Conservation (phyloP, 1,140 invertebrate species). For the Homalodisca vitripennis region DNA sequence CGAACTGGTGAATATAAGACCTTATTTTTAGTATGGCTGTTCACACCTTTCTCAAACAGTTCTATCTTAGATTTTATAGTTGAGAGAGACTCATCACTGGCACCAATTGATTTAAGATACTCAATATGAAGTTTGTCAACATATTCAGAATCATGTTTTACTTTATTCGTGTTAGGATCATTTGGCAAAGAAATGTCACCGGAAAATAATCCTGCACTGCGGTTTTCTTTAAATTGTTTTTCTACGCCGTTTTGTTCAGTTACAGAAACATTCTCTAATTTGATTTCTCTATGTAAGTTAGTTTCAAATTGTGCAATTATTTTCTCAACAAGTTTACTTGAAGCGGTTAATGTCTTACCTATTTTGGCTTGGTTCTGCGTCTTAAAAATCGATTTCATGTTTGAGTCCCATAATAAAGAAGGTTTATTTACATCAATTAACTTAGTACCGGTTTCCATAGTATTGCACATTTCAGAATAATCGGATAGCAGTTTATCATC, state of each 20-base stretch:
- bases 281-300: not conserved
- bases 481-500: too few species aligned
- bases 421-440: too few species aligned
- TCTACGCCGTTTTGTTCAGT: too few species aligned
- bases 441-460: too few species aligned
- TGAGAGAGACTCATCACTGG: not conserved
- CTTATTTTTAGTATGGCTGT: too few species aligned
- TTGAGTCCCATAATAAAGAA: too few species aligned
- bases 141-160: not conserved
- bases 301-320: conserved; percentile 20
- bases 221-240: not conserved
- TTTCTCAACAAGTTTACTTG: not conserved
- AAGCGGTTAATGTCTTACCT: too few species aligned
- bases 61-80: conserved; percentile 1
- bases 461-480: too few species aligned
- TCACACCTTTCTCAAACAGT: conserved; percentile 12
- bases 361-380: too few species aligned
- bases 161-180: too few species aligned
- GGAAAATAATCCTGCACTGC: not conserved
- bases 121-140: not conserved
- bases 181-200: not conserved
- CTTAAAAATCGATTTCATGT: too few species aligned
- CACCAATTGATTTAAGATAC: conserved; percentile 9
- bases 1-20: too few species aligned
- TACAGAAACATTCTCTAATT: not conserved